Evolutionary conservation across 1,140 invertebrate species (phyloP).

Genomic region (Proales similis): DNA sequence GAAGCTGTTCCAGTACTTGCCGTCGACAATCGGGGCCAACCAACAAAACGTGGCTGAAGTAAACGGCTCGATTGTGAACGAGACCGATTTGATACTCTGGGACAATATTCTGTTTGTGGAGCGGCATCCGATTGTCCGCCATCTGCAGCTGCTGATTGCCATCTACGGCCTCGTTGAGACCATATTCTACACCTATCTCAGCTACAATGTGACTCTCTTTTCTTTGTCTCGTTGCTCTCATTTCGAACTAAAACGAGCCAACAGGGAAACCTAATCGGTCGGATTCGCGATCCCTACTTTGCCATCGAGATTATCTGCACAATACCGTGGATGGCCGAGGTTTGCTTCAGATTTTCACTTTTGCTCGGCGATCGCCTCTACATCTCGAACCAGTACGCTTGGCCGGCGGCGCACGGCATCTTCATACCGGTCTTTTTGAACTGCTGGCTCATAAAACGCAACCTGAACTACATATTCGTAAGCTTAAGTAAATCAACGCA

Average conservation of each 20-base stretch:
- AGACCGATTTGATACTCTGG: conserved; percentile 27
- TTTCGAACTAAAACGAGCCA: neutral
- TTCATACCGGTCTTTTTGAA: conserved; percentile 37
- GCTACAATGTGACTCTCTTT: conserved; percentile 17
- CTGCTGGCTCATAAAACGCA: conserved; percentile 36
- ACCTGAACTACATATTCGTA: conserved; percentile 33
- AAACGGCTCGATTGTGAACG: too few relatives aligned
- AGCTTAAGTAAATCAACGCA: conserved; percentile 3
- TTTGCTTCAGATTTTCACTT: neutral
- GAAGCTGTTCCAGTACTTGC: too few relatives aligned
- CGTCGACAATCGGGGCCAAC: too few relatives aligned
- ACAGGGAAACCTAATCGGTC: conserved; percentile 27
- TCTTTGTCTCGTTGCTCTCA: neutral
- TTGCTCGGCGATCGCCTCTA: neutral
- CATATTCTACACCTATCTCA: conserved; percentile 25
- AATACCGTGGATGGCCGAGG: conserved; percentile 35
- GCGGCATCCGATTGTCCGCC: conserved; percentile 19
- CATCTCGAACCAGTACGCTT: neutral
- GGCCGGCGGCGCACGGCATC: conserved; percentile 7
- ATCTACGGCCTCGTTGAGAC: conserved; percentile 27
- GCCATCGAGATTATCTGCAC: conserved; percentile 18
- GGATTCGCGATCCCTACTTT: conserved; percentile 17
- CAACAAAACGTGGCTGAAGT: too few relatives aligned
- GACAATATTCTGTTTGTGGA: conserved; percentile 37
- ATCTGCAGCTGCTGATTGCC: conserved; percentile 20